These are phyloP conservation scores for Augochlorella aurata DNA, from an alignment of 2,888 invertebrate genomes.

Conservation along the genomic window DNA sequence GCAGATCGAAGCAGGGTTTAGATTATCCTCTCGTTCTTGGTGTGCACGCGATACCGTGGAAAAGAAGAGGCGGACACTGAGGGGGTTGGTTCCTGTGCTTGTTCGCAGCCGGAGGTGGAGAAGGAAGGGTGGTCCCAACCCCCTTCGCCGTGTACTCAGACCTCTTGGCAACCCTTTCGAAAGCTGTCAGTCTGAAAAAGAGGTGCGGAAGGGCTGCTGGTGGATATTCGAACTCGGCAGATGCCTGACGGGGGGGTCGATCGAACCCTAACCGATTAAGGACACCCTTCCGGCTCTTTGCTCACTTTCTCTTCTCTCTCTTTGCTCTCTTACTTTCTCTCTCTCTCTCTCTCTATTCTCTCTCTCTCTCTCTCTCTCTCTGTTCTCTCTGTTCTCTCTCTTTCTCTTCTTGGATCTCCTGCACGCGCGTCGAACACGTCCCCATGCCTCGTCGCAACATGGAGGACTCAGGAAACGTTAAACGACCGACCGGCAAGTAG, in stretches of 20 bases:
- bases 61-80: conserved; percentile 16
- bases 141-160: conserved; percentile 38
- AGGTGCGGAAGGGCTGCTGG: conserved; percentile 55
- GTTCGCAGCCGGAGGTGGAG: conserved; percentile 17
- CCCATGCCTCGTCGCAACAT: not conserved
- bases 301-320: not conserved
- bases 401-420: not conserved
- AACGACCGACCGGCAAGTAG: conserved; percentile 31
- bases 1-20: not conserved
- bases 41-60: conserved; percentile 27
- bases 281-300: conserved; percentile 40
- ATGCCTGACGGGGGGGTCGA: conserved; percentile 46
- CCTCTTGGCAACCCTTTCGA: conserved; percentile 55
- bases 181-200: conserved; percentile 55
- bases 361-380: not conserved
- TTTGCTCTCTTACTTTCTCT: not conserved
- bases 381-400: not conserved
- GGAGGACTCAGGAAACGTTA: conserved; percentile 34
- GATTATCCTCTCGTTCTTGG: conserved; percentile 5
- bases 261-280: conserved; percentile 60
- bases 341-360: not conserved
- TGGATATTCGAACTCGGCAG: conserved; percentile 58
- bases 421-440: not conserved
- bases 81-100: not conserved
- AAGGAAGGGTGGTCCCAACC: conserved; percentile 25